These are phyloP conservation scores for Fregata magnificens DNA, from an alignment of 2,113 vertebrate genomes.

Conservation along the genomic window DNA sequence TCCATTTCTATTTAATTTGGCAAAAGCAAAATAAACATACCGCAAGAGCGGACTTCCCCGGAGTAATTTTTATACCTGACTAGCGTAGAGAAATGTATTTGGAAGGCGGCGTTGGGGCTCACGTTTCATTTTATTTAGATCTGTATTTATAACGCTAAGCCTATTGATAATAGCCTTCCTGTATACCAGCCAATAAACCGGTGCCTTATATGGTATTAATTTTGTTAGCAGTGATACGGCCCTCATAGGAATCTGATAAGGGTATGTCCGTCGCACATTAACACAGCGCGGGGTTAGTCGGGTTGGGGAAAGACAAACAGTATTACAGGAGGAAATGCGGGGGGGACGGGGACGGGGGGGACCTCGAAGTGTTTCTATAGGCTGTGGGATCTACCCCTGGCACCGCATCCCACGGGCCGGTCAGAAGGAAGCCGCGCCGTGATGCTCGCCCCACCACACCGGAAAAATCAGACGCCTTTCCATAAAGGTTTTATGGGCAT, in stretches of 20 bases:
- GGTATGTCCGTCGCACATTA: slow-evolving; percentile 49
- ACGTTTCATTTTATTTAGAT: slow-evolving; percentile 59
- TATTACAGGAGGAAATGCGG: neutral
- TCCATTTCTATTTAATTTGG: slow-evolving; percentile 59
- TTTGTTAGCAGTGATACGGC: slow-evolving; percentile 44
- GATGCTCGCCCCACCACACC: neutral
- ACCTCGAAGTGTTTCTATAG: neutral
- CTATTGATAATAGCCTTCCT: slow-evolving; percentile 59
- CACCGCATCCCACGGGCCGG: neutral
- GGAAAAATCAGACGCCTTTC: neutral
- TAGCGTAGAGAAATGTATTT: slow-evolving; percentile 23
- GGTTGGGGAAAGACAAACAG: neutral
- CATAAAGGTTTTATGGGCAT: neutral
- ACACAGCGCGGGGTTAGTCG: neutral
- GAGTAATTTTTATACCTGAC: slow-evolving; percentile 49
- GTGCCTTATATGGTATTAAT: slow-evolving; percentile 56
- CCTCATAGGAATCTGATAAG: slow-evolving; percentile 63
- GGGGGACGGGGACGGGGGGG: too few relatives aligned
- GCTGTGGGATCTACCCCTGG: neutral
- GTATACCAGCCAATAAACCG: slow-evolving; percentile 50
- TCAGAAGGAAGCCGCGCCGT: neutral
- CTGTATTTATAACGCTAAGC: slow-evolving; percentile 59
- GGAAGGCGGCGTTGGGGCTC: slow-evolving; percentile 1
- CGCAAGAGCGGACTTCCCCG: slow-evolving; percentile 33
- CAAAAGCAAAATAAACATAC: slow-evolving; percentile 59